Evolutionary conservation across 2,113 vertebrate species (phyloP), one percentile per base, ranked within the genome.

Genomic region (Oreotrochilus melanogaster): DNA sequence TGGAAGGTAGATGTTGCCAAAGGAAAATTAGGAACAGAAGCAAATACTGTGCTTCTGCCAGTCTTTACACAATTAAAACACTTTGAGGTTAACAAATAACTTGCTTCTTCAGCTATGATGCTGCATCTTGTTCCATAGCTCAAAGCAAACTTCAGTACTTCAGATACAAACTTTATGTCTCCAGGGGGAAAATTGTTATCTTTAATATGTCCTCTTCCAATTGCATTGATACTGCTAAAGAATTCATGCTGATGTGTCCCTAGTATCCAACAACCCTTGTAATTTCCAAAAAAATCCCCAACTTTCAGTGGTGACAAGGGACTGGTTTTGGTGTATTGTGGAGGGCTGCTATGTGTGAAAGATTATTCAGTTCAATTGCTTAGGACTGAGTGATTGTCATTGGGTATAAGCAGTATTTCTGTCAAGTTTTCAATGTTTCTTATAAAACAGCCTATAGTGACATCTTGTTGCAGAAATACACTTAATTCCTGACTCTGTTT

Each of bases 351-450:
- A 43, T 64, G 66, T 95, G 51, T 83, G 78, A 94, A 93, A 89
- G 66, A 87, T 78, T 82, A 51, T 88, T 69, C 90, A 87, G 73
- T 85, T 92, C 89, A 91, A 3, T 85, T 97, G 92, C 93, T 92
- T 93, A 91, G 92, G 76, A 92, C 73, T 72, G 92, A 95, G 54
- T 86, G 94, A 95, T 95, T 94, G 86, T 89, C 92, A 84, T 23
- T 79, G 90, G 69, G 48, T 92, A 76, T 66, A 64, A 92, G 93
- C 37, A 86, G 56, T 88, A 85, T 89, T 96, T 95, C 96, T 95
- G 87, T 95, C 94, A 96, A 87, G 67, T 43, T 67, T 94, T 96
- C 66, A 87, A 54, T 28, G 6, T 90, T 95, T 88, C 69, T 83
- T 92, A 39, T 78, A 85, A 86, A 96, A 78, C 73, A 91, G 57